These are phyloP conservation scores for Pteropus rufus DNA, from an alignment of 2,797 vertebrate genomes.

Conservation along the genomic window DNA sequence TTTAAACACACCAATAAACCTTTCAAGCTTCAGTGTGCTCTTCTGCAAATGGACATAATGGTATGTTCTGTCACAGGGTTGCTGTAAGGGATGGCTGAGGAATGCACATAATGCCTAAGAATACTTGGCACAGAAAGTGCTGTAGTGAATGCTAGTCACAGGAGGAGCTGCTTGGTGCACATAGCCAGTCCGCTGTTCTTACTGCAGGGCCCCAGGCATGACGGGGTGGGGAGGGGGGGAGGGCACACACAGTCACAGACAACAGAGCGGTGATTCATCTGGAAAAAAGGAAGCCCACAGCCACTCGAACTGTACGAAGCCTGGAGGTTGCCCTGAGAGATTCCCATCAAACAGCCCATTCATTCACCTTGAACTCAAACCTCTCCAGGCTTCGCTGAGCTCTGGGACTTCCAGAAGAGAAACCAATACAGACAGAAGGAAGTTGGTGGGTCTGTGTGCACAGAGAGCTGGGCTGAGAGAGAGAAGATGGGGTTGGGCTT, in stretches of 20 bases:
- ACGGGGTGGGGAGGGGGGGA: too few relatives aligned
- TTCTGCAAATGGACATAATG: not conserved
- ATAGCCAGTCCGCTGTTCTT: not conserved
- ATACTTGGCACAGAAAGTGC: not conserved
- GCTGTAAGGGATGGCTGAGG: not conserved
- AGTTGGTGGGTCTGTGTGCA: not conserved
- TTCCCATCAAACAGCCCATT: not conserved
- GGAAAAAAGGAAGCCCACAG: conserved; percentile 34
- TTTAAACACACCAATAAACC: not conserved
- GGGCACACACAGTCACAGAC: not conserved
- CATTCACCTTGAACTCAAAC: conserved; percentile 26
- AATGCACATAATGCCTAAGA: rapidly evolving
- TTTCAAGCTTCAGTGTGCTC: not conserved
- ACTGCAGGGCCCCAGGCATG: not conserved
- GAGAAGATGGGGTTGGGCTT: not conserved
- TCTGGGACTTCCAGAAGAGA: conserved; percentile 33
- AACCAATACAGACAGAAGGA: conserved; percentile 43
- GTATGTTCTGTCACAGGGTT: rapidly evolving
- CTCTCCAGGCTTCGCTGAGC: not conserved
- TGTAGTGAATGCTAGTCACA: not conserved
- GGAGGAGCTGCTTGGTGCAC: not conserved
- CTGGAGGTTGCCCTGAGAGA: conserved; percentile 23
- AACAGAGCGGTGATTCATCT: conserved; percentile 32
- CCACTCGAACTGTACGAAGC: not conserved
- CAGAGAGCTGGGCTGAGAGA: not conserved